phyloP scores from a whole-genome alignment of 1,140 invertebrate genomes.

The Solen grandis region DNA sequence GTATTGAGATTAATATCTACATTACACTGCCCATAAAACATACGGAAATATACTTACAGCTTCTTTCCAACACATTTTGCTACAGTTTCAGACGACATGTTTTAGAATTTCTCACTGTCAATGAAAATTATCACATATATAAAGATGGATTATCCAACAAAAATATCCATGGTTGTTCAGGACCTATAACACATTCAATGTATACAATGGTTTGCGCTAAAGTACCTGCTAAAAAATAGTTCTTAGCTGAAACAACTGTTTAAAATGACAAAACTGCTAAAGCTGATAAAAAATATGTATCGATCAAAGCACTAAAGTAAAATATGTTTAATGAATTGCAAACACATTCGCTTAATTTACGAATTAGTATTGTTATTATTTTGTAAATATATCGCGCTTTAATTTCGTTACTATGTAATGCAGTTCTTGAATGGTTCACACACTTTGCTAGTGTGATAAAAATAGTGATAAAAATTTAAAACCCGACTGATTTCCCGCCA shows the following conservation, averaged over 20 bases:
- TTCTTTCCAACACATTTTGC: constrained; percentile 66
- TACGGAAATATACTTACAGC: constrained; percentile 56
- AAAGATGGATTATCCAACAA: constrained; percentile 16
- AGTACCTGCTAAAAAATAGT: constrained; percentile 48
- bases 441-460: no score
- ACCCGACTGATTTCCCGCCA: no score
- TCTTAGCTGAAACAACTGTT: not conserved
- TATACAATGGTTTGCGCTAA: constrained; percentile 35
- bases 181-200: constrained; percentile 48
- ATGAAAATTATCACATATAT: constrained; percentile 18
- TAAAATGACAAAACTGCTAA: not conserved
- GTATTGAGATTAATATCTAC: not conserved
- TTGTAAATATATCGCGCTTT: constrained; percentile 13
- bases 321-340: not conserved
- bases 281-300: not conserved
- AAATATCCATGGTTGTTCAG: constrained; percentile 38
- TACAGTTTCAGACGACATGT: constrained; percentile 64
- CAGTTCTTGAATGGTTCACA: no score
- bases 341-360: not conserved
- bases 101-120: constrained; percentile 29
- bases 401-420: constrained; percentile 44
- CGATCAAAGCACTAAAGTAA: not conserved
- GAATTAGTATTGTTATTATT: not conserved
- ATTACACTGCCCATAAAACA: not conserved
- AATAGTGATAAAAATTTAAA: no score